phyloP scores from a whole-genome alignment of 2,113 vertebrate genomes.

The Canis aureus region DNA sequence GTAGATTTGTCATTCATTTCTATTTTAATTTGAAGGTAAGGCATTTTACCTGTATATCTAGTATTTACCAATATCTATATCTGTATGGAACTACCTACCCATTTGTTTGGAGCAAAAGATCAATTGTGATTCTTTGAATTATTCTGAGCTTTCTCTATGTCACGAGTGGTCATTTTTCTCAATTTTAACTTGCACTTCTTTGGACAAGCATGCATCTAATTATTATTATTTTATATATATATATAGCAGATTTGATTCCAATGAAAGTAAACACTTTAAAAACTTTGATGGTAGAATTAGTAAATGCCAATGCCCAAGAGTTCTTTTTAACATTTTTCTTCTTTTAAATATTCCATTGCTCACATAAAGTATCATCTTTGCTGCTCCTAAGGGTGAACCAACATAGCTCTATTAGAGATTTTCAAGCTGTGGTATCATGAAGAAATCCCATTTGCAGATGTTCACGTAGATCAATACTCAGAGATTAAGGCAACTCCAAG shows the following conservation, averaged over 20 bases:
- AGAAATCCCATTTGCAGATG: background rate
- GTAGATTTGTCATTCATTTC: background rate
- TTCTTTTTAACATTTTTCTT: background rate
- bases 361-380: background rate
- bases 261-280: background rate
- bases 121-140: background rate
- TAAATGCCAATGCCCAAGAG: background rate
- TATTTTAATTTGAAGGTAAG: background rate
- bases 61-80: background rate
- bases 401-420: background rate
- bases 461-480: background rate
- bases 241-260: background rate
- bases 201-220: background rate
- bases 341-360: background rate
- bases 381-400: background rate
- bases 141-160: background rate
- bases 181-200: background rate
- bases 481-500: background rate
- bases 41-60: background rate
- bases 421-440: background rate
- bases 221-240: background rate
- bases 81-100: background rate
- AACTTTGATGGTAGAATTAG: background rate
- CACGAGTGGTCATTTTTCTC: background rate
- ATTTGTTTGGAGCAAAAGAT: background rate